Percentiles rank a stretch among this genome's conserved stretches.
phyloP scores from a whole-genome alignment of 2,113 vertebrate species.

The Struthio camelus region DNA sequence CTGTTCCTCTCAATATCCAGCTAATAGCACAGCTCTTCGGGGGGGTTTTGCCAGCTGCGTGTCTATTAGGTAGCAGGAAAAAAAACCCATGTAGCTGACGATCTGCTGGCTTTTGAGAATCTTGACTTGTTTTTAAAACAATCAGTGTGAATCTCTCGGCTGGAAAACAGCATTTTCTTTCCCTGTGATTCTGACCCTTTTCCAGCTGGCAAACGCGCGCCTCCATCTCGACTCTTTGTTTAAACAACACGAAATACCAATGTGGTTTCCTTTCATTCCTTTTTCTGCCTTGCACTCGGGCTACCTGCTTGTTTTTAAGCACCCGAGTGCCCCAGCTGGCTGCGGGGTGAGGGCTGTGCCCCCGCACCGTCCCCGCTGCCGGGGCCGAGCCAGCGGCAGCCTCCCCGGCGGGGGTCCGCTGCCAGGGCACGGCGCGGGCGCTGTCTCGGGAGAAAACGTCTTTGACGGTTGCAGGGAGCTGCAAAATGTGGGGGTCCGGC shows the following conservation, averaged over 20 bases:
- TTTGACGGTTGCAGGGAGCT: neutral
- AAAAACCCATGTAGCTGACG: accelerated
- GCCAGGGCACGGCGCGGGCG: neutral
- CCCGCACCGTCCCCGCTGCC: accelerated
- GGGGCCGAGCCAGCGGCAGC: accelerated
- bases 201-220: neutral
- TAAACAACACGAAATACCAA: neutral
- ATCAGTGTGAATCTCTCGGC: neutral
- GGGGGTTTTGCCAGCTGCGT: neutral
- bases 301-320: neutral
- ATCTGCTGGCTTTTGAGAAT: neutral
- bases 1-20: neutral
- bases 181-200: neutral
- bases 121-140: neutral
- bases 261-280: neutral
- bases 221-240: neutral
- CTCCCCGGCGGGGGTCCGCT: accelerated
- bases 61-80: neutral
- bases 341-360: neutral
- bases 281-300: neutral
- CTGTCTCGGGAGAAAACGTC: accelerated
- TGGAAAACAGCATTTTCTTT: neutral
- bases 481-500: accelerated
- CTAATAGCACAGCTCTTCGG: neutral
- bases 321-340: neutral